These are phyloP conservation scores for Spisula subtruncata DNA, from an alignment of 2,888 invertebrate species.

Conservation along the genomic window DNA sequence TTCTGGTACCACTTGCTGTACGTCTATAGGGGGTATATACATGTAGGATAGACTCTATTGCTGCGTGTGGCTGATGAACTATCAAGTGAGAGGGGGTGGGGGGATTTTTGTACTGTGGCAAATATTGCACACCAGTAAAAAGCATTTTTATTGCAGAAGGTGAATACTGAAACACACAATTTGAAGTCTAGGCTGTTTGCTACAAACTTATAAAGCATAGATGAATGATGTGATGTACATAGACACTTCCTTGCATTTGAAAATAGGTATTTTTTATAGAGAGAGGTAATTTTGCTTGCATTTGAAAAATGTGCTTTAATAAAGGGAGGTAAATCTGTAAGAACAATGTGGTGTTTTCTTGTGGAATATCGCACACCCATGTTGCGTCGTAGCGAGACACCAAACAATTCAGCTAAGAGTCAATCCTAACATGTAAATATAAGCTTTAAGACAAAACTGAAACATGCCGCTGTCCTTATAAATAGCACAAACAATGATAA, in stretches of 20 bases:
- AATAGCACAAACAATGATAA: slow-evolving; percentile 10
- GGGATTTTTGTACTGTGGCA: no score
- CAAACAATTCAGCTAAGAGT: slow-evolving; percentile 30
- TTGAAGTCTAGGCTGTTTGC: not conserved
- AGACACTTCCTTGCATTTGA: not conserved
- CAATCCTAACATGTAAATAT: slow-evolving; percentile 45
- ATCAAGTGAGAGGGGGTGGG: no score
- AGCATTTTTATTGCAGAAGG: not conserved
- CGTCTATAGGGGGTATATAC: slow-evolving; percentile 2
- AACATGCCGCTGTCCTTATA: slow-evolving; percentile 66
- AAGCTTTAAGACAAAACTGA: slow-evolving; percentile 72
- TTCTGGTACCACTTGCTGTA: not conserved
- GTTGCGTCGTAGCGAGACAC: not conserved
- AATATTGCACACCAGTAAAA: not conserved
- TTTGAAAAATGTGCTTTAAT: no score
- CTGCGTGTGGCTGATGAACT: not conserved
- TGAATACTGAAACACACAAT: not conserved
- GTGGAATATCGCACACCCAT: not conserved
- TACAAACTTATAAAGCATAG: not conserved
- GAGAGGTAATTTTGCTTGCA: no score
- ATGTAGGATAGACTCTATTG: slow-evolving; percentile 43
- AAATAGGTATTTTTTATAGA: not conserved
- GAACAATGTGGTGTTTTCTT: not conserved
- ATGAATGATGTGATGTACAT: not conserved
- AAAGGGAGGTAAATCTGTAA: not conserved